These are phyloP conservation scores for Ictalurus furcatus DNA, from an alignment of 2,113 vertebrate species.

Conservation along the genomic window DNA sequence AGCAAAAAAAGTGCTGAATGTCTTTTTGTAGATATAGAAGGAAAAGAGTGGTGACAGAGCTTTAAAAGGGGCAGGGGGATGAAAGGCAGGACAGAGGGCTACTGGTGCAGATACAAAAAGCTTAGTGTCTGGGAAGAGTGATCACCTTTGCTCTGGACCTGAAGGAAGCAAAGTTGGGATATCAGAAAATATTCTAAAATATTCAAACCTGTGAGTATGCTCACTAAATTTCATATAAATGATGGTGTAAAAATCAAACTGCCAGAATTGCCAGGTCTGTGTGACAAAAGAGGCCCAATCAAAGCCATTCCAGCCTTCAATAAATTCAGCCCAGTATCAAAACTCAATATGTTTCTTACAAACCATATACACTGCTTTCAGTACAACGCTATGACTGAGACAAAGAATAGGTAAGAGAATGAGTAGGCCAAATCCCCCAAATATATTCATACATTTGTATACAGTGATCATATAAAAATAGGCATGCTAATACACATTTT, in stretches of 20 bases:
- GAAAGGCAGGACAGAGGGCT: neutral
- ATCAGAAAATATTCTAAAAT: neutral
- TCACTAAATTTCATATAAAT: neutral
- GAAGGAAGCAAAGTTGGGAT: neutral
- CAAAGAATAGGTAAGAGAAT: neutral
- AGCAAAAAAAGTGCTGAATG: conserved; percentile 35
- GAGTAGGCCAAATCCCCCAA: neutral
- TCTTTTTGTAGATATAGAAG: conserved; percentile 23
- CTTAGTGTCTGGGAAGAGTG: neutral
- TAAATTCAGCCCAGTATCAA: neutral
- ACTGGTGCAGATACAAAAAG: conserved; percentile 2
- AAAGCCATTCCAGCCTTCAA: neutral
- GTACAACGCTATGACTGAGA: neutral
- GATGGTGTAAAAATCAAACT: neutral
- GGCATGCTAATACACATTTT: neutral
- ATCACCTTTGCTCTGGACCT: neutral
- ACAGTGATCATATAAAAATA: neutral
- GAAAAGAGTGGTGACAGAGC: neutral
- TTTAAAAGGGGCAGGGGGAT: neutral
- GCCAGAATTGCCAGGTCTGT: neutral
- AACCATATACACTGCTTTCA: neutral
- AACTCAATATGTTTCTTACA: neutral
- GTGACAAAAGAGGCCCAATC: neutral
- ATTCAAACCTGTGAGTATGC: neutral
- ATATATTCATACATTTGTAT: neutral